Conservation (phyloP, 2,888 invertebrate genomes). For the Microdon myrmicae region DNA sequence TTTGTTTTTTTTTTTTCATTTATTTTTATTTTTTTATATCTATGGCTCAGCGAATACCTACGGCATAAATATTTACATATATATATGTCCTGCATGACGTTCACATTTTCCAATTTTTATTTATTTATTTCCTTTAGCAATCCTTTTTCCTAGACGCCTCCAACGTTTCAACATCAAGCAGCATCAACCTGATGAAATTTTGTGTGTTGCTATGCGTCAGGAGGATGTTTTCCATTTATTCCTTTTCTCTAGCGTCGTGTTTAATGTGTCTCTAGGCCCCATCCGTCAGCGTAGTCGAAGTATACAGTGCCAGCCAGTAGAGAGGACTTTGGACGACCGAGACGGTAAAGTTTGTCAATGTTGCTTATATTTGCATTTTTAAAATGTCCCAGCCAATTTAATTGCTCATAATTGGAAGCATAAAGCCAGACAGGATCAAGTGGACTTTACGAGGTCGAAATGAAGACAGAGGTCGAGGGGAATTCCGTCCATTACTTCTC, state of each 20-base stretch:
- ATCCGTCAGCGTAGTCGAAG: background rate
- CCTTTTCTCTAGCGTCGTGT: conserved; percentile 23
- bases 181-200: conserved; percentile 23
- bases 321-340: too few species aligned
- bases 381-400: conserved; percentile 37
- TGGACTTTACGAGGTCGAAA: too few species aligned
- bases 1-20: conserved; percentile 29
- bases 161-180: conserved; percentile 18
- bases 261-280: conserved; percentile 46
- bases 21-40: conserved; percentile 13
- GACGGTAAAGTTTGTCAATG: conserved; percentile 3
- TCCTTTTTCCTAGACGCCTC: conserved; percentile 19
- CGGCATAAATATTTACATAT: conserved; percentile 11
- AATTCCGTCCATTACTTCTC: too few species aligned
- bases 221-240: conserved; percentile 36
- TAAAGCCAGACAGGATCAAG: too few species aligned
- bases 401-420: conserved; percentile 32
- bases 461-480: conserved; percentile 14
- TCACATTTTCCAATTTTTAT: conserved; percentile 51
- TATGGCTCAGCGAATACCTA: background rate
- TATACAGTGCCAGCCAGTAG: too few species aligned
- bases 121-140: conserved; percentile 54
- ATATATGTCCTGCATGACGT: conserved; percentile 33
- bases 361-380: conserved; percentile 41
- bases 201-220: conserved; percentile 45